Conservation (phyloP, 2,113 vertebrate species). For the Carollia perspicillata region DNA sequence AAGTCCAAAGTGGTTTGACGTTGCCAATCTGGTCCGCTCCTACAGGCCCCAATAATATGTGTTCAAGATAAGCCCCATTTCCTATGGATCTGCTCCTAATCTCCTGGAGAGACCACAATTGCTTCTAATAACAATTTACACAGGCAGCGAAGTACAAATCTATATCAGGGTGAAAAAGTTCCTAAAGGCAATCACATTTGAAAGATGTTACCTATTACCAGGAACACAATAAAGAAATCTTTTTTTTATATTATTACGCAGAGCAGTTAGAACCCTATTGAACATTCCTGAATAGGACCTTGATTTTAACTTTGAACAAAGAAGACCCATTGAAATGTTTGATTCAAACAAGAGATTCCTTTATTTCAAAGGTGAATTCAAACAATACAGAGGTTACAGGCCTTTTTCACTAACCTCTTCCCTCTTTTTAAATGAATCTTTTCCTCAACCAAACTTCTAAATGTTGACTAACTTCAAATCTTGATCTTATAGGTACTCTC, state of each 20-base stretch:
- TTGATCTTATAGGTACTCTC: background rate
- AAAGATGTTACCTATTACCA: conserved; percentile 62
- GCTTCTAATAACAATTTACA: conserved; percentile 66
- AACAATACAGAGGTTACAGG: background rate
- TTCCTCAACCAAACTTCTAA: background rate
- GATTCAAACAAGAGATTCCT: conserved; percentile 63
- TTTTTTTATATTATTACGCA: conserved; percentile 56
- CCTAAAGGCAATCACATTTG: conserved; percentile 58
- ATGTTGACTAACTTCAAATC: background rate
- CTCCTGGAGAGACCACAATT: conserved; percentile 56
- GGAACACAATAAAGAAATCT: conserved; percentile 49
- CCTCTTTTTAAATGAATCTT: background rate
- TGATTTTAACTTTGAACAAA: conserved; percentile 64
- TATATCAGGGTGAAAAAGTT: conserved; percentile 33
- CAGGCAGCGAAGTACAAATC: conserved; percentile 54
- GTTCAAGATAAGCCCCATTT: conserved; percentile 42
- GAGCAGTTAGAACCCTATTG: conserved; percentile 56
- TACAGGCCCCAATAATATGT: conserved; percentile 19
- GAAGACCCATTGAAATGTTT: conserved; percentile 62
- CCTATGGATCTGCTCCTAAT: background rate
- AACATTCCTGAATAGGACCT: conserved; percentile 65
- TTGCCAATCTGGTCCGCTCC: background rate
- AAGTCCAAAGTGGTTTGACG: conserved; percentile 27
- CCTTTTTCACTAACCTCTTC: background rate
- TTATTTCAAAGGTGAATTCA: conserved; percentile 45